A percentile compares a stretch with the other conserved stretches of the same genome.
Conservation (phyloP, 2,113 vertebrate species). For the Pithys albifrons region DNA sequence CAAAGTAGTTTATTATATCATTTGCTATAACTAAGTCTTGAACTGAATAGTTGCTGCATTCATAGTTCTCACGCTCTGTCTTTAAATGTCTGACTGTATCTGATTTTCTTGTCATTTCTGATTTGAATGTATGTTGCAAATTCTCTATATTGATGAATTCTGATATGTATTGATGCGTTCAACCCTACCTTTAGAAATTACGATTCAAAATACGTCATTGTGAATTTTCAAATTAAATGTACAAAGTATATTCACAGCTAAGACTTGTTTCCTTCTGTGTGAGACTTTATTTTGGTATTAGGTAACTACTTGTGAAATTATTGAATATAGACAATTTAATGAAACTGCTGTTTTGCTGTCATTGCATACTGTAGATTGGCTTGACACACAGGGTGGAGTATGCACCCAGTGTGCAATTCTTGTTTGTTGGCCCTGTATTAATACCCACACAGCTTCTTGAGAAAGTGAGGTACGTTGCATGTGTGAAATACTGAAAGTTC, state of each 20-base stretch:
- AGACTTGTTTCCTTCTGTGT: neutral
- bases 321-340: neutral
- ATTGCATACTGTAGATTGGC: neutral
- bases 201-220: neutral
- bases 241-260: neutral
- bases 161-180: neutral
- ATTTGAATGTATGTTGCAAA: neutral
- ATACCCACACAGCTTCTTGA: neutral
- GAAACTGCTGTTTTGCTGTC: neutral
- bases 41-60: neutral
- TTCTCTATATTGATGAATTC: neutral
- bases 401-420: neutral
- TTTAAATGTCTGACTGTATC: neutral
- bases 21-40: neutral
- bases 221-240: neutral
- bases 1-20: neutral
- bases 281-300: neutral
- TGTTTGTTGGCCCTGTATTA: neutral
- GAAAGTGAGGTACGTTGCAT: neutral
- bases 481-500: neutral
- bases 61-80: neutral
- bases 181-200: neutral
- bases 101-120: neutral
- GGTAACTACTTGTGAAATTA: neutral
- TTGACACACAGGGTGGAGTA: neutral